A percentile compares a stretch with the other conserved stretches of the same genome.
These are phyloP conservation scores for Ameiurus melas DNA, from an alignment of 2,113 vertebrate species.

Conservation along the genomic window DNA sequence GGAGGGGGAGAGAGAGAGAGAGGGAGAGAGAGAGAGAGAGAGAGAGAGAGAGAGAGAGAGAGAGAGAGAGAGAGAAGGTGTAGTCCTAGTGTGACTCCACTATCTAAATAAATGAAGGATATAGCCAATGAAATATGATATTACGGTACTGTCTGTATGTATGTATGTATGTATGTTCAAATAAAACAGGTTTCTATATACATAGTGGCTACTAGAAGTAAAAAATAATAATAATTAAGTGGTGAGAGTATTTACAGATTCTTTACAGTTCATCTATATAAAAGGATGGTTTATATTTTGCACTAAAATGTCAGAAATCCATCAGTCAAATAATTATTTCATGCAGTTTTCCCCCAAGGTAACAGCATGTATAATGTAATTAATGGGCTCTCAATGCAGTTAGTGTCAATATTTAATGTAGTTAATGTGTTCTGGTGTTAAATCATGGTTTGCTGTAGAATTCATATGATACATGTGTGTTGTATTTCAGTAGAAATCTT, in stretches of 20 bases:
- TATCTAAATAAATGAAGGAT: constrained; percentile 1
- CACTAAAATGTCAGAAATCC: background rate
- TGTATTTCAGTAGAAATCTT: background rate
- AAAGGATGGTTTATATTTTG: background rate
- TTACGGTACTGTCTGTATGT: background rate
- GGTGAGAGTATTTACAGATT: background rate
- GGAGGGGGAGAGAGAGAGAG: too few relatives aligned
- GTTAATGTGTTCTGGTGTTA: background rate
- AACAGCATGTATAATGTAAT: background rate
- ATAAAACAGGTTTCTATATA: background rate
- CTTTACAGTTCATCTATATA: background rate
- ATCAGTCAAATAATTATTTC: background rate
- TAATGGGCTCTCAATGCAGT: background rate
- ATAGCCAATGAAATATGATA: background rate
- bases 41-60: too few relatives aligned
- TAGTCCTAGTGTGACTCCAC: background rate
- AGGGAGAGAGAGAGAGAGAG: too few relatives aligned
- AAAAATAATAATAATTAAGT: background rate
- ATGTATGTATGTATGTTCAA: background rate
- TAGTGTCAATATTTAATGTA: background rate
- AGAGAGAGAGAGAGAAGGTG: background rate
- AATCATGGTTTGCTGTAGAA: background rate
- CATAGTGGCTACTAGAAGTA: background rate
- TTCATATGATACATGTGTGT: background rate
- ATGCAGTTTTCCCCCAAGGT: background rate